These are phyloP conservation scores for Ambastaia sidthimunki DNA, from an alignment of 2,797 vertebrate genomes.

Conservation along the genomic window DNA sequence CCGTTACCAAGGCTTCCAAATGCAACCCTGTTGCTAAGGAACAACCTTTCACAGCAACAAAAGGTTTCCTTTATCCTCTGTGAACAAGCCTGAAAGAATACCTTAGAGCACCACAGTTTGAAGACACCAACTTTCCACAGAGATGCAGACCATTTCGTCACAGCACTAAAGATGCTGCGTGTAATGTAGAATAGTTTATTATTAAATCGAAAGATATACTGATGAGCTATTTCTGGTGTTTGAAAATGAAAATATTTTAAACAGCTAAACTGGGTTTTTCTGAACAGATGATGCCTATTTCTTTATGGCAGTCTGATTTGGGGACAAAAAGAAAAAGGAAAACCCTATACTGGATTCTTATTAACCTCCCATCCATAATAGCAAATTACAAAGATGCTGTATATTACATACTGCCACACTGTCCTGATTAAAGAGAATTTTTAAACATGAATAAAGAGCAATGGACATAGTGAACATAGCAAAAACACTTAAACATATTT, in stretches of 20 bases:
- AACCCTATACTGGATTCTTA: too few species aligned
- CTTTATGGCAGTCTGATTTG: neutral
- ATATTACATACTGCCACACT: too few species aligned
- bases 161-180: constrained; percentile 1
- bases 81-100: constrained; percentile 63
- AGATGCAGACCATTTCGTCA: constrained; percentile 53
- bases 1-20: constrained; percentile 80
- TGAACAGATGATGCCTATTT: neutral
- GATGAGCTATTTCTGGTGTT: neutral
- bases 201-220: neutral
- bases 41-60: constrained; percentile 84
- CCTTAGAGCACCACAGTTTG: constrained; percentile 39
- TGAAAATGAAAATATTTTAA: neutral
- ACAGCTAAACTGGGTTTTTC: neutral
- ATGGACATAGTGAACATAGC: neutral
- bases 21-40: constrained; percentile 84
- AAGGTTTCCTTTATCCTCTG: constrained; percentile 86
- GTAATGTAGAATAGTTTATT: neutral
- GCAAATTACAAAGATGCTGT: too few species aligned
- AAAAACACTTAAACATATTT: neutral
- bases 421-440: too few species aligned
- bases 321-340: neutral
- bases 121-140: constrained; percentile 22
- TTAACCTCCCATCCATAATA: too few species aligned
- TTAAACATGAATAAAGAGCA: neutral